These are phyloP conservation scores for Hyles lineata DNA, from an alignment of 2,888 invertebrate species.

Conservation along the genomic window DNA sequence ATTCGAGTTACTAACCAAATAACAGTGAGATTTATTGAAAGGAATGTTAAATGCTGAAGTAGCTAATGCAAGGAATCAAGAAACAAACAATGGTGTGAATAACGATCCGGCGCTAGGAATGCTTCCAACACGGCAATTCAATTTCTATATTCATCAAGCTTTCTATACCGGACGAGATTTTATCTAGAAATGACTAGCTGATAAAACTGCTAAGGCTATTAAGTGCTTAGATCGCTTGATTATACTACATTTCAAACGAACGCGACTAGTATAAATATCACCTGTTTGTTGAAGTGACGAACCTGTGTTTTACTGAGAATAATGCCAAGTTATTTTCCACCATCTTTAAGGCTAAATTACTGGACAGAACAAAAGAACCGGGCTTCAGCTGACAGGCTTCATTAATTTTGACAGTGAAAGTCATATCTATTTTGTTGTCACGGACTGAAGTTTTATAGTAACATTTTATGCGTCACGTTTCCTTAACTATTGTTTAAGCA, in stretches of 20 bases:
- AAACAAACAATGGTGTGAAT: slow-evolving; percentile 23
- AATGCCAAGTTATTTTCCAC: slow-evolving; percentile 16
- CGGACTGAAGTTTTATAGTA: background rate
- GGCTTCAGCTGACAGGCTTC: slow-evolving; percentile 39
- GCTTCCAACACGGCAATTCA: slow-evolving; percentile 20
- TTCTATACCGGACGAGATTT: slow-evolving; percentile 52
- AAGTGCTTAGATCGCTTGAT: slow-evolving; percentile 47
- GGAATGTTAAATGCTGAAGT: slow-evolving; percentile 11
- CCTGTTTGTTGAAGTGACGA: slow-evolving; percentile 28
- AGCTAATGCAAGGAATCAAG: slow-evolving; percentile 18
- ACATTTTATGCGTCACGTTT: background rate
- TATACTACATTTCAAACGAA: slow-evolving; percentile 34
- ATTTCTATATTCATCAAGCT: slow-evolving; percentile 36
- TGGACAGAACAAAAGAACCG: slow-evolving; percentile 29
- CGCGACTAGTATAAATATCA: slow-evolving; percentile 38
- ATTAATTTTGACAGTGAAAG: slow-evolving; percentile 50
- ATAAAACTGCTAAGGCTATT: slow-evolving; percentile 47
- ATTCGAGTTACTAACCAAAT: background rate
- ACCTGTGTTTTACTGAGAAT: slow-evolving; percentile 9
- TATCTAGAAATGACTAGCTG: slow-evolving; percentile 46
- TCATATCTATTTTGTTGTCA: slow-evolving; percentile 30
- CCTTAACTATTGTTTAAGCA: background rate
- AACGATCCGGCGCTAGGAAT: slow-evolving; percentile 2
- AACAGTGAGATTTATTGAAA: slow-evolving; percentile 1
- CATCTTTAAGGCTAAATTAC: slow-evolving; percentile 29